Conservation (phyloP, 2,113 vertebrate genomes). For the Aptenodytes forsteri region DNA sequence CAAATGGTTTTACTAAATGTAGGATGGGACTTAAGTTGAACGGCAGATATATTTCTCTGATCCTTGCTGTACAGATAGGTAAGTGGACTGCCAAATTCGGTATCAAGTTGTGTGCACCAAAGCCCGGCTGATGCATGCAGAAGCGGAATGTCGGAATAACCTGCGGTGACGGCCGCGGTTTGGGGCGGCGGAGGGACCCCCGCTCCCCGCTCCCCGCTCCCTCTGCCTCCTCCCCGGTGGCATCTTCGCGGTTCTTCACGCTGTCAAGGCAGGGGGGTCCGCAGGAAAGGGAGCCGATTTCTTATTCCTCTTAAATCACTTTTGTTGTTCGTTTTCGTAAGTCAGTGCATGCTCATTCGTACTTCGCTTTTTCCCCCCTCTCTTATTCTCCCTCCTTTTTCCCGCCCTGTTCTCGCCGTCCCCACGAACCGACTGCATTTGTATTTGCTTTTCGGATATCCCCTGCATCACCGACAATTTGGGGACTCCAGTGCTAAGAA, state of each 20-base stretch:
- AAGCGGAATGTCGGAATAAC: background rate
- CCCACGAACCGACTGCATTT: background rate
- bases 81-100: constrained; percentile 72
- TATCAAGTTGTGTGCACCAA: background rate
- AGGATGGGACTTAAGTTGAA: constrained; percentile 97
- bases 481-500: background rate
- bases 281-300: background rate
- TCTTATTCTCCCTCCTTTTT: background rate
- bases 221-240: background rate
- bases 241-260: background rate
- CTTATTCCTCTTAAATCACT: background rate
- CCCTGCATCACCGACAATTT: background rate
- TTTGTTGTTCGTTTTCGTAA: background rate
- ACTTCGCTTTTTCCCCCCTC: background rate
- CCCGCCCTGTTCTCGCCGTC: background rate
- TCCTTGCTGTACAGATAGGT: constrained; percentile 94
- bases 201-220: background rate
- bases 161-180: background rate
- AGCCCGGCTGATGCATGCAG: constrained; percentile 7
- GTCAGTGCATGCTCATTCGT: background rate
- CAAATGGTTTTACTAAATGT: constrained; percentile 92
- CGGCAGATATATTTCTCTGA: constrained; percentile 91
- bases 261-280: background rate
- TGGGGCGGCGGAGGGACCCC: background rate
- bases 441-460: constrained; percentile 1